Evolutionary conservation across 1,140 invertebrate genomes (phyloP).

Genomic region (Galendromus occidentalis): DNA sequence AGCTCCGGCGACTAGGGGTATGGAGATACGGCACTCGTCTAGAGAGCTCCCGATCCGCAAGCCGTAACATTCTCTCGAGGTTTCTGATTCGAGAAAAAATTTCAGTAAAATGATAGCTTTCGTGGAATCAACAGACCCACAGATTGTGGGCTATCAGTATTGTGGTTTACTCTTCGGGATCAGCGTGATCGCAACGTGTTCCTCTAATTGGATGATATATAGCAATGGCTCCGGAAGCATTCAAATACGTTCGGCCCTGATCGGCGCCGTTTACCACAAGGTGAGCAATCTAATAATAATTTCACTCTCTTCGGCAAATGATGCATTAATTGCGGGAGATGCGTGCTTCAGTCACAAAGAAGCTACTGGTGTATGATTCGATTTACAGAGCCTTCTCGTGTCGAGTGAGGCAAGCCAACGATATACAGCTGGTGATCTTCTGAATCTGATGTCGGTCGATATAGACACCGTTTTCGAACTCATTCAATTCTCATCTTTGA

Average conservation of each 20-base stretch:
- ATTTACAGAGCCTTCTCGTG: constrained; percentile 13
- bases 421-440: constrained; percentile 20
- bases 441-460: constrained; percentile 21
- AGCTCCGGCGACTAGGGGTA: not conserved
- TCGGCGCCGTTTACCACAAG: constrained; percentile 16
- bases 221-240: not conserved
- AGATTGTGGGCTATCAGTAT: not conserved
- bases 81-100: not conserved
- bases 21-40: not conserved
- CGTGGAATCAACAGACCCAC: not conserved
- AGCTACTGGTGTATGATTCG: not conserved
- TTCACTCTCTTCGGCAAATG: not conserved
- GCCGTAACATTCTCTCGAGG: not conserved
- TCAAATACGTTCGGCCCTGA: constrained; percentile 6
- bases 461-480: constrained; percentile 18
- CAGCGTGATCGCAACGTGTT: not conserved
- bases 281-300: too few relatives aligned
- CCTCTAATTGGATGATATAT: not conserved
- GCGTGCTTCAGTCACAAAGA: not conserved
- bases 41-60: not conserved
- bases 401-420: constrained; percentile 14
- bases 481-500: constrained; percentile 7
- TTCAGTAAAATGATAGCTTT: not conserved
- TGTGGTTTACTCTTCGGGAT: not conserved
- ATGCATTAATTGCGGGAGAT: not conserved